Evolutionary conservation across 2,888 invertebrate species (phyloP), one percentile per base, ranked within the genome.

Genomic region (Agrotis ipsilon): DNA sequence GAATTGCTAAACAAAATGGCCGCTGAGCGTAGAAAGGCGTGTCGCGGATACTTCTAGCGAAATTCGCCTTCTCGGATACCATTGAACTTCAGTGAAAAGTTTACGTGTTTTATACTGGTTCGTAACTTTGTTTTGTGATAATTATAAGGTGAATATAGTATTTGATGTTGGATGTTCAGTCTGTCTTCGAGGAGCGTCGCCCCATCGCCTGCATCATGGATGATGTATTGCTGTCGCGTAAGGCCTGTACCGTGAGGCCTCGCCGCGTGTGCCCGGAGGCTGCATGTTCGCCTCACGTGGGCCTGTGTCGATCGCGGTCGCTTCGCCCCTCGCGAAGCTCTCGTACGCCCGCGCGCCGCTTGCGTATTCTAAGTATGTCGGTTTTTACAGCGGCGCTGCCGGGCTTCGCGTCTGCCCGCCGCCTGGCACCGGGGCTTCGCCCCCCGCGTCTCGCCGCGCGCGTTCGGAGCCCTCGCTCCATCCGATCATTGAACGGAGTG

Each of bases 101-200:
- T 94, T 91, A 89, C 94, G 95, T 96, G 96, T 94, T 91, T 80
- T 89, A 88, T 92, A 90, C 96, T 96, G 96, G 96, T 96, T 94
- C 96, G 96, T 96, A 96, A 96, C 96, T 92, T 95, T 95, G 94
- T 94, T 91, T 96, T 96, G 95, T 95, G 95, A 92, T 94, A 92
- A 91, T 84, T 86, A 89, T 95, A 94, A 94, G 93, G 94, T 95
- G 96, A 91, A 95, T 93, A 92, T 92, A 93, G 90, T 92, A 93
- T 93, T 87, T 83, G 85, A 81, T 83, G 85, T 84, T 85, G 81
- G 84, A 84, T 84, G 84, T 84, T 77, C 84, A 81, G 83, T 75
- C 82, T 76, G 74, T 48, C 70, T 62, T 72, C 71, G 45, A 75
- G 80, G 72, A 86, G 88, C 90, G 87, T 88, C 90, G 76, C 75